These are phyloP conservation scores for Cochlearius cochlearius DNA, from an alignment of 2,113 vertebrate species.

Conservation along the genomic window DNA sequence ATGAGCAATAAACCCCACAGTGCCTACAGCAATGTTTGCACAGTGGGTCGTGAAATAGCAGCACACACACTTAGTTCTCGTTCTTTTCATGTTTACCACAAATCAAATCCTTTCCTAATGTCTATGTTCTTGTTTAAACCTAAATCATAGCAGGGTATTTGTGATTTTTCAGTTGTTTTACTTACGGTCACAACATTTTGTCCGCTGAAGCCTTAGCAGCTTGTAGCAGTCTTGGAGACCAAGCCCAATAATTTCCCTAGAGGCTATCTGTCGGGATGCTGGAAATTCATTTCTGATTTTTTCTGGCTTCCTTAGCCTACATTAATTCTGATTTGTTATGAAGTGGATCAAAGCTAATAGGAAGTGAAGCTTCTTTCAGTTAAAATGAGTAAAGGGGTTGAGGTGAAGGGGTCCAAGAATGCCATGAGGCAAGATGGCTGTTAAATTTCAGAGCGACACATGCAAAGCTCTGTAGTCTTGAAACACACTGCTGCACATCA, in stretches of 20 bases:
- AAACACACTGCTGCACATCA: background rate
- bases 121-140: slow-evolving; percentile 44
- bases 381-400: slow-evolving; percentile 27
- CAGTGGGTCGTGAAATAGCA: slow-evolving; percentile 49
- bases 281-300: slow-evolving; percentile 45
- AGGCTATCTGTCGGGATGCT: background rate
- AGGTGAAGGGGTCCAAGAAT: slow-evolving; percentile 10
- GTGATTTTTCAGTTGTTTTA: background rate
- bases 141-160: background rate
- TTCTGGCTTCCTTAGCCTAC: slow-evolving; percentile 39
- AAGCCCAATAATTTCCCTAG: background rate
- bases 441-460: background rate
- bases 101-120: slow-evolving; percentile 30
- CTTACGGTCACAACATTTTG: background rate
- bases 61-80: slow-evolving; percentile 23
- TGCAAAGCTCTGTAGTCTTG: background rate
- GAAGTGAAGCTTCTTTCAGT: slow-evolving; percentile 61
- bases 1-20: slow-evolving; percentile 66
- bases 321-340: slow-evolving; percentile 57
- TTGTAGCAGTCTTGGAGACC: slow-evolving; percentile 3
- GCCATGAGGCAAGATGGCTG: background rate
- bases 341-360: slow-evolving; percentile 58
- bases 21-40: slow-evolving; percentile 54
- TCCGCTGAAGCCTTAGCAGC: background rate
- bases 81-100: slow-evolving; percentile 27